phyloP scores from a whole-genome alignment of 2,113 vertebrate species.

The Grallaria varia region DNA sequence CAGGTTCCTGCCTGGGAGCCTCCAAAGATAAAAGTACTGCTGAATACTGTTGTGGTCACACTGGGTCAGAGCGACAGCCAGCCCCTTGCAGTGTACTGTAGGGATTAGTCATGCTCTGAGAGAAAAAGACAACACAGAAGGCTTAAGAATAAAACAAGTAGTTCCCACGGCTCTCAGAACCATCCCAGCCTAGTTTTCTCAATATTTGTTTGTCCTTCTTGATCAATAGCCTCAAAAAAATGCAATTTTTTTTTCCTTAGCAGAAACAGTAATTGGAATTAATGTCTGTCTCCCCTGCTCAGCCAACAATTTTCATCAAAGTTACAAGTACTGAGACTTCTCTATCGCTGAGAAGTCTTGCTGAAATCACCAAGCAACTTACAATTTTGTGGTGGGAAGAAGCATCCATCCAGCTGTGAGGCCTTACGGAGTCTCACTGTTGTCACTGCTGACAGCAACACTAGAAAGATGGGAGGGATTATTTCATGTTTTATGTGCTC shows the following conservation, averaged over 20 bases:
- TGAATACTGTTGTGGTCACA: not conserved
- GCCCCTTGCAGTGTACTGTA: not conserved
- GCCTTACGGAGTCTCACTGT: not conserved
- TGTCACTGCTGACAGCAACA: not conserved
- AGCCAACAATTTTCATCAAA: not conserved
- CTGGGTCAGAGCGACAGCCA: not conserved
- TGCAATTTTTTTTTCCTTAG: not conserved
- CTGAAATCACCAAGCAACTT: not conserved
- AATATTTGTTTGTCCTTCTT: not conserved
- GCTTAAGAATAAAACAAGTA: not conserved
- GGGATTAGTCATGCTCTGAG: constrained; percentile 18
- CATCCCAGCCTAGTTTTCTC: not conserved
- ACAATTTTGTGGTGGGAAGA: not conserved
- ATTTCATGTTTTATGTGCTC: not conserved
- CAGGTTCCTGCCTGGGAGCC: not conserved
- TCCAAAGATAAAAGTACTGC: not conserved
- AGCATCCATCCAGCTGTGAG: not conserved
- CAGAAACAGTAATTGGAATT: not conserved
- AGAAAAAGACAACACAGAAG: not conserved
- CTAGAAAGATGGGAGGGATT: not conserved
- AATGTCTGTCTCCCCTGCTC: not conserved
- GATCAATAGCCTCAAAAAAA: not conserved
- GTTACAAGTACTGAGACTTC: not conserved
- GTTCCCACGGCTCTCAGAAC: not conserved
- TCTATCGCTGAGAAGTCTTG: not conserved